A percentile compares a stretch with the other conserved stretches of the same genome.
phyloP scores from a whole-genome alignment of 1,140 invertebrate species.

The Hetaerina americana region DNA sequence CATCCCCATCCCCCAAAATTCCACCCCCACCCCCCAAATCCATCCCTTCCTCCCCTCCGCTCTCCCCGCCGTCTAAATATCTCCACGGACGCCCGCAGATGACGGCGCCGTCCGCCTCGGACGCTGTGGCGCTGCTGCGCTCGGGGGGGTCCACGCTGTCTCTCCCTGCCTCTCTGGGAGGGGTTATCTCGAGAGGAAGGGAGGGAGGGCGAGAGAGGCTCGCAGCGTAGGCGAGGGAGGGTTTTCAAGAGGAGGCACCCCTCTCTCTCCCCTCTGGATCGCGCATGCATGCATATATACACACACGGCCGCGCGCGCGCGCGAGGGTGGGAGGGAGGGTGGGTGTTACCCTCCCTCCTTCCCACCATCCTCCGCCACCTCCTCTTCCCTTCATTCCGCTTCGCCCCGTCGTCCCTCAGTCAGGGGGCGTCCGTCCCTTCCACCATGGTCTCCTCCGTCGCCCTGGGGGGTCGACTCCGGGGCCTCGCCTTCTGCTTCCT shows the following conservation, averaged over 20 bases:
- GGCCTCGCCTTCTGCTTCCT: slow-evolving; percentile 37
- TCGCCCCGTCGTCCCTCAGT: background rate
- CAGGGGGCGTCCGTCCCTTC: background rate
- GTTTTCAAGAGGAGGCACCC: too few species aligned
- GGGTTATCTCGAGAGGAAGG: too few species aligned
- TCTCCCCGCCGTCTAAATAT: too few species aligned
- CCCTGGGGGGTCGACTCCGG: slow-evolving; percentile 25
- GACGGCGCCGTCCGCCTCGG: background rate
- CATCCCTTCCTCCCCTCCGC: background rate
- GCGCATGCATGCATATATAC: too few species aligned
- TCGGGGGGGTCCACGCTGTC: too few species aligned
- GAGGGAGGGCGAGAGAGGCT: too few species aligned
- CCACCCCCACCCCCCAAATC: background rate
- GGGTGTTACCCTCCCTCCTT: too few species aligned
- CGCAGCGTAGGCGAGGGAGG: too few species aligned
- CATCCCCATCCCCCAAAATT: background rate
- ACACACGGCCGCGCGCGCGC: too few species aligned
- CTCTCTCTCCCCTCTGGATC: too few species aligned
- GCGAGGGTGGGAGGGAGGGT: too few species aligned
- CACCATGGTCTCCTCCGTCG: background rate
- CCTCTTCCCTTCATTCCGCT: background rate
- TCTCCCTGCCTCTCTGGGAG: too few species aligned
- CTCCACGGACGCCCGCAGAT: background rate
- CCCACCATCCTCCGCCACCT: background rate
- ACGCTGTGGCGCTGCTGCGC: background rate